Evolutionary conservation across 1,140 invertebrate species (phyloP).

Genomic region (Tyrophagus putrescentiae): DNA sequence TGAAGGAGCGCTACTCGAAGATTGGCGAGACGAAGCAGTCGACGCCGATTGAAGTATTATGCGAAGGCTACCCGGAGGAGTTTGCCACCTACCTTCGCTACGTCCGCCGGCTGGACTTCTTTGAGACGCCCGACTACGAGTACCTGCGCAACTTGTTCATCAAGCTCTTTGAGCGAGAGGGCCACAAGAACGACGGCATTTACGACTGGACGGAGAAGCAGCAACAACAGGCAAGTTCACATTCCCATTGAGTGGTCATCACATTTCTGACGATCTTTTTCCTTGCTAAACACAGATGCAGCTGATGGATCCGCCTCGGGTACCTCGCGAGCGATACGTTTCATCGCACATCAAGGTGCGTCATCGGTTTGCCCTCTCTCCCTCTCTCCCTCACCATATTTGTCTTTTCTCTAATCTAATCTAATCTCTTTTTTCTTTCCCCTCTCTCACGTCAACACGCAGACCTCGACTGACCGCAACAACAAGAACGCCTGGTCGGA

Average conservation of each 20-base stretch:
- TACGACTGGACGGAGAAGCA: conserved; percentile 41
- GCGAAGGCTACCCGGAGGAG: conserved; percentile 74
- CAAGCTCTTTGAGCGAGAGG: conserved; percentile 37
- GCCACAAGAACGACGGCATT: conserved; percentile 37
- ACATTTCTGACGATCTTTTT: too few species aligned
- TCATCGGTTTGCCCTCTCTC: background rate
- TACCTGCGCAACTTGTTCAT: conserved; percentile 39
- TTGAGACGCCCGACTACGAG: conserved; percentile 46
- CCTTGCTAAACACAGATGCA: conserved; percentile 15
- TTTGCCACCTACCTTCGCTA: conserved; percentile 81
- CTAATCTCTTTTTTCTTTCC: background rate
- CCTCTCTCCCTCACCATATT: too few species aligned
- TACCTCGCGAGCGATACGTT: conserved; percentile 1
- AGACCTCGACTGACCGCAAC: conserved; percentile 16
- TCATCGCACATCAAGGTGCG: conserved; percentile 7
- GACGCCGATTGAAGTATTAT: conserved; percentile 89
- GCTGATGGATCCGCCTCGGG: background rate
- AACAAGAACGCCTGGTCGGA: conserved; percentile 21
- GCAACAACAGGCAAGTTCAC: conserved; percentile 30
- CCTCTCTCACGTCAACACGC: too few species aligned
- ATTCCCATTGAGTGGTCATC: conserved; percentile 4
- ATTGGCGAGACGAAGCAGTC: conserved; percentile 97
- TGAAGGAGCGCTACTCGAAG: conserved; percentile 99
- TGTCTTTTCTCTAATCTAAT: background rate
- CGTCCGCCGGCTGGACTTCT: conserved; percentile 44